phyloP scores from a whole-genome alignment of 2,797 vertebrate species.

The Bufotes viridis region DNA sequence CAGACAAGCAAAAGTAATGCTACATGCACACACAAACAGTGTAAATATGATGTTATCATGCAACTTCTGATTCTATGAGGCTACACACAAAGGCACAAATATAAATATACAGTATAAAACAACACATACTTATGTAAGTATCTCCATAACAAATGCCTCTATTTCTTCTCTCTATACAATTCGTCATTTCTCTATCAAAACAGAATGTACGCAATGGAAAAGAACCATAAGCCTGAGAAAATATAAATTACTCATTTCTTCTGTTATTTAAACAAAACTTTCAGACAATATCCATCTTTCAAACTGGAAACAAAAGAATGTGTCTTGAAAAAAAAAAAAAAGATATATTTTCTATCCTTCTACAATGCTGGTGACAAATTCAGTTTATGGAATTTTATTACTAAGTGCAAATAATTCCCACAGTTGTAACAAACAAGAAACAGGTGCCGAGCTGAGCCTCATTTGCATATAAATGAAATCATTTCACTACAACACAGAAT shows the following conservation, averaged over 20 bases:
- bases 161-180: too few relatives aligned
- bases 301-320: conserved; percentile 72
- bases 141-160: neutral
- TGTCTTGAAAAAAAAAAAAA: conserved; percentile 70
- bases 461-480: conserved; percentile 84
- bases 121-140: neutral
- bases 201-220: conserved; percentile 4
- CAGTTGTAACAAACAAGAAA: conserved; percentile 72
- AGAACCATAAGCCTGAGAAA: conserved; percentile 54
- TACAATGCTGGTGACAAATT: conserved; percentile 73
- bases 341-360: conserved; percentile 69
- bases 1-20: too few relatives aligned
- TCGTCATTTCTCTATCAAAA: neutral
- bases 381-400: conserved; percentile 81
- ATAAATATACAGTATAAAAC: too few relatives aligned
- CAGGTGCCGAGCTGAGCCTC: conserved; percentile 72
- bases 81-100: neutral
- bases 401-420: conserved; percentile 82
- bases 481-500: conserved; percentile 77
- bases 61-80: neutral
- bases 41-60: neutral
- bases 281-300: conserved; percentile 71
- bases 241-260: conserved; percentile 63
- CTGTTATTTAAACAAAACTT: conserved; percentile 70
- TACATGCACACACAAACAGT: neutral